Percentiles rank a stretch among this genome's conserved stretches.
These are phyloP conservation scores for Leguminivora glycinivorella DNA, from an alignment of 1,140 invertebrate species.

Conservation along the genomic window DNA sequence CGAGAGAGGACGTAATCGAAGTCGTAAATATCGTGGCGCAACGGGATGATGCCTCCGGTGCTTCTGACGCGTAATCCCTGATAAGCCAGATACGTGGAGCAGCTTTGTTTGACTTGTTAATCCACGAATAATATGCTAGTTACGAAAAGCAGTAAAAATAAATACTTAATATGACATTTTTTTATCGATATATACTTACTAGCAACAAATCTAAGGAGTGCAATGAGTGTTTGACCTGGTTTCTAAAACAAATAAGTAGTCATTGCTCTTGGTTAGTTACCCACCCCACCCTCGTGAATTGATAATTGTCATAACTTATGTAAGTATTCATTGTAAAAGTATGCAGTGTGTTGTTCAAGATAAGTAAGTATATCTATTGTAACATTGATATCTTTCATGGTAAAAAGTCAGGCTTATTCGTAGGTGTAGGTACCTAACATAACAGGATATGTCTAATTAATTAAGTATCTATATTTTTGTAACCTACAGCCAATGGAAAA, in stretches of 20 bases:
- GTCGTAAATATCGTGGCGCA: conserved; percentile 73
- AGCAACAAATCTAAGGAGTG: conserved; percentile 61
- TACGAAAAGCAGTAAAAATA: background rate
- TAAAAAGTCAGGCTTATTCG: background rate
- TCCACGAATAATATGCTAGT: conserved; percentile 25
- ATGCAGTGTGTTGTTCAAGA: conserved; percentile 33
- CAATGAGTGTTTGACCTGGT: conserved; percentile 58
- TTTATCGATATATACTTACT: conserved; percentile 40
- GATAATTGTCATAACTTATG: background rate
- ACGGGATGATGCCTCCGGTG: conserved; percentile 57
- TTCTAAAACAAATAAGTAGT: conserved; percentile 66
- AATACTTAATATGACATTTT: conserved; percentile 53
- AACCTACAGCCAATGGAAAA: background rate
- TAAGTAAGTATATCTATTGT: no score
- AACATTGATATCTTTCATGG: no score
- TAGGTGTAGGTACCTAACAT: background rate
- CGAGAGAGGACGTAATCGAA: conserved; percentile 53
- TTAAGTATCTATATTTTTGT: background rate
- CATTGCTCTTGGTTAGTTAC: conserved; percentile 44
- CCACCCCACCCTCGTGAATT: background rate
- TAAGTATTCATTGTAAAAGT: conserved; percentile 54
- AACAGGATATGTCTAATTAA: no score
- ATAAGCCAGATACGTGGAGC: conserved; percentile 54
- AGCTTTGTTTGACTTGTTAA: conserved; percentile 46
- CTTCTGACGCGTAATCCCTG: conserved; percentile 50